Percentiles rank a stretch among this genome's conserved stretches.
These are phyloP conservation scores for Yponomeuta sedellus DNA, from an alignment of 2,888 invertebrate genomes.

Conservation along the genomic window DNA sequence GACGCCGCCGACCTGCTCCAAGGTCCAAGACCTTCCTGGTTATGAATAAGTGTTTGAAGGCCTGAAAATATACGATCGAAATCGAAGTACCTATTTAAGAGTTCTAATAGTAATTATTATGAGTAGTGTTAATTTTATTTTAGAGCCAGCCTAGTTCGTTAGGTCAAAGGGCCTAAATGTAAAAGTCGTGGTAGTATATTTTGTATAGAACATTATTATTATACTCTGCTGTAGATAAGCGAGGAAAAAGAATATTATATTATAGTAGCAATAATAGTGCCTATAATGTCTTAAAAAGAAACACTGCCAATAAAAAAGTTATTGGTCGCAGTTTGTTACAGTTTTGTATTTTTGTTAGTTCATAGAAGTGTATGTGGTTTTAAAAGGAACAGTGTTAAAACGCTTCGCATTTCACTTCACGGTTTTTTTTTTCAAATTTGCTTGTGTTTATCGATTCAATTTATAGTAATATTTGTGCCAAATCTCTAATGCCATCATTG, in stretches of 20 bases:
- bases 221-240: slow-evolving; percentile 68
- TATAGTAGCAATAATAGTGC: slow-evolving; percentile 75
- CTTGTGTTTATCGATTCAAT: slow-evolving; percentile 20
- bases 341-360: slow-evolving; percentile 50
- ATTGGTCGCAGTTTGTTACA: slow-evolving; percentile 49
- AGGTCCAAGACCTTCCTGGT: slow-evolving; percentile 61
- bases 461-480: slow-evolving; percentile 51
- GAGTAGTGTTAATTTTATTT: slow-evolving; percentile 66
- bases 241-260: slow-evolving; percentile 57
- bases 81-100: slow-evolving; percentile 11
- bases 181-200: slow-evolving; percentile 69
- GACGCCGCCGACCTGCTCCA: slow-evolving; percentile 66
- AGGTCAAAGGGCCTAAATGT: slow-evolving; percentile 58
- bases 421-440: slow-evolving; percentile 35
- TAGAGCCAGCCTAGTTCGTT: slow-evolving; percentile 60
- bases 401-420: slow-evolving; percentile 38
- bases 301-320: slow-evolving; percentile 38
- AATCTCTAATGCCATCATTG: slow-evolving; percentile 47
- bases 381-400: slow-evolving; percentile 32
- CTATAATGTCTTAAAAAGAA: slow-evolving; percentile 71
- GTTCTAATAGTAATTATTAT: slow-evolving; percentile 33
- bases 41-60: slow-evolving; percentile 44
- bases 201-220: slow-evolving; percentile 59
- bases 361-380: slow-evolving; percentile 63
- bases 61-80: background rate